These are phyloP conservation scores for Dioctria rufipes DNA, from an alignment of 2,888 invertebrate species.

Conservation along the genomic window DNA sequence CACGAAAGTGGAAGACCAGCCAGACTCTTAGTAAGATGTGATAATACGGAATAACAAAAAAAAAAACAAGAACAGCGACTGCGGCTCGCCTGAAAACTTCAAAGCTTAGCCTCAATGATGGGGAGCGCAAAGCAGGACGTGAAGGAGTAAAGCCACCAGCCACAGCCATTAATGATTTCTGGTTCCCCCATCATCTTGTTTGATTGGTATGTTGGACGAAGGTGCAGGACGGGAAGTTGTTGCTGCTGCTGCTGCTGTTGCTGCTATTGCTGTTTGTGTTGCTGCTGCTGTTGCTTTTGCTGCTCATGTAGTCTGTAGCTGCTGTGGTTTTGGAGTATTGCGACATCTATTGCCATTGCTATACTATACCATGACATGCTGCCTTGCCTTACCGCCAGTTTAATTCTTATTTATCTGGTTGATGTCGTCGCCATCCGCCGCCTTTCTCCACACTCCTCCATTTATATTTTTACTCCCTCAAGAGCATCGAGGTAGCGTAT, in stretches of 20 bases:
- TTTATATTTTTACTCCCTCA: conserved; percentile 30
- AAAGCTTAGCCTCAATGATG: conserved; percentile 18
- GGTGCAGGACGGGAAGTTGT: conserved; percentile 31
- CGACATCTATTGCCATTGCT: conserved; percentile 41
- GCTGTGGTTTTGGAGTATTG: conserved; percentile 22
- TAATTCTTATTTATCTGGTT: conserved; percentile 48
- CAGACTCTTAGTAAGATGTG: conserved; percentile 3
- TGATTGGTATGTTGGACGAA: background rate
- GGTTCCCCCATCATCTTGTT: conserved; percentile 27
- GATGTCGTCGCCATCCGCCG: conserved; percentile 31
- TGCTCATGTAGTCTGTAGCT: background rate
- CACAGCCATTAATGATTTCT: conserved; percentile 51
- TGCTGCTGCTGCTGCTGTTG: background rate
- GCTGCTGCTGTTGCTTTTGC: background rate
- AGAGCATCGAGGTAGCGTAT: conserved; percentile 2
- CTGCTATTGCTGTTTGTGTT: background rate
- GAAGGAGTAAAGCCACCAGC: conserved; percentile 17
- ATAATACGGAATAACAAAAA: conserved; percentile 41
- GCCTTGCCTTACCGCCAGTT: conserved; percentile 41
- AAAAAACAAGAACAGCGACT: conserved; percentile 21
- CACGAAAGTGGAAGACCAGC: conserved; percentile 30
- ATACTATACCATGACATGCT: no score
- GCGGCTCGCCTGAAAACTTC: conserved; percentile 48
- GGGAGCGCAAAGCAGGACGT: conserved; percentile 1
- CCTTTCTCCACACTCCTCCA: conserved; percentile 11